Base-by-base conservation (phyloP, 2,888 invertebrate species). In the Monochamus alternatus region DNA sequence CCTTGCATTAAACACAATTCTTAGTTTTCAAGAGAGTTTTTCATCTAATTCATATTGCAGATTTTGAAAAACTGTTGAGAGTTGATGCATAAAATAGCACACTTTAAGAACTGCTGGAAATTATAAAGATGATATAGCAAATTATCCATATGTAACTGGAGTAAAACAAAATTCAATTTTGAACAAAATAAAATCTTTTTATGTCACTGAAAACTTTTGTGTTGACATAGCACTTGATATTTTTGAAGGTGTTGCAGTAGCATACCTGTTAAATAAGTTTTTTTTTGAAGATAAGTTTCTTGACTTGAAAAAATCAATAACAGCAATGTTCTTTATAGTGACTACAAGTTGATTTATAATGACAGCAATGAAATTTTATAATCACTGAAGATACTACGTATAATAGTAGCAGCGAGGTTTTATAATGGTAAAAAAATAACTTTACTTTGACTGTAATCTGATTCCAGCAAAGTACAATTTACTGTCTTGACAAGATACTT, bases 151-250 rank as follows among this genome's bases (percentile, higher is more conserved):
- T 60, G 51, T 75, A 64, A 80, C 77, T 52, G 82, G 80, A 14
- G 70, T 82, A 14, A 80, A 77, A 71, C 77, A 80, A 67, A 30
- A 30, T 12, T 77, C 77, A 68, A 62, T 80, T 8, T 81, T 63
- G 72, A 81, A 80, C 64, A 58, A 73, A 43, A 69, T 82, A 38
- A 47, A 47, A 58, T 69, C 71, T 59, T 82, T 82, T 75, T 81
- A 83, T 76, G 77, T 78, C 4, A 78, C 76, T 12, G 75, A 79
- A 59, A 83, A 83, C 74, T 78, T 65, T 71, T 66, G 70, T 9
- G 77, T 78, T 43, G 83, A 83, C 68, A 76, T 82, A 14, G 71
- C 78, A 64, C 83, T 82, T 77, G 83, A 83, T 60, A 66, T 83
- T 22, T 81, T 81, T 63, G 80, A 82, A 76, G 82, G 83, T 14